Base-by-base conservation (phyloP, 2,888 invertebrate genomes). In the Busseola fusca region DNA sequence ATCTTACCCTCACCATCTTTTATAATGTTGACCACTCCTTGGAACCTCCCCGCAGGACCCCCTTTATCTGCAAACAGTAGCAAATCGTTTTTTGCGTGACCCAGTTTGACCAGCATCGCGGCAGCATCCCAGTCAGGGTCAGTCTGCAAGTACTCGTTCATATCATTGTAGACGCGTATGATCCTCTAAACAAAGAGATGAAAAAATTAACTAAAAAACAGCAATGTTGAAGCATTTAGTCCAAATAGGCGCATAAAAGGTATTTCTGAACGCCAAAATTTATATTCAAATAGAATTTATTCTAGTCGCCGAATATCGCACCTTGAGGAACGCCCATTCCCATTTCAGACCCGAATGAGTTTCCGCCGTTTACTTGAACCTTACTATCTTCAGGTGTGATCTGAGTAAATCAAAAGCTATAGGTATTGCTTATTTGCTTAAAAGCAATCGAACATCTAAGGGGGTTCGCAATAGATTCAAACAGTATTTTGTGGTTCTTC, bases 111-210 rank as follows among this genome's bases (percentile, higher is more conserved):
- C 62, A 88, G 80, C 21, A 94, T 71, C 0, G 90, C 87, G 0
- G 94, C 94, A 0, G 93, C 91, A 1, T 90, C 89, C 95, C 94
- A 95, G 6, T 84, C 82, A 0, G 94, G 95, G 78, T 94, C 91
- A 6, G 80, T 74, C 59, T 91, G 91, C 69, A 95, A 48, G 68
- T 93, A 93, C 9, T 93, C 92, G 14, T 83, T 72, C 94, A 94
- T 94, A 34, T 94, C 94, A 52, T 89, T 84, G 83, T 88, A 91
- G 34, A 93, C 74, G 0, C 93, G 87, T 12, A 85, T 88, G 10
- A 90, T 81, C 9, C 89, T 88, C 94, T 94, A 21, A 40, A 76
- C 0, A 76, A 59, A 76, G 34, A 16, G 16, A 5, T 57, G 14
- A 18, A 18, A 2, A 21, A 16, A 27, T 45, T 21, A 45, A 21